Base-by-base conservation (phyloP, 2,113 vertebrate species). In the Nestor notabilis region DNA sequence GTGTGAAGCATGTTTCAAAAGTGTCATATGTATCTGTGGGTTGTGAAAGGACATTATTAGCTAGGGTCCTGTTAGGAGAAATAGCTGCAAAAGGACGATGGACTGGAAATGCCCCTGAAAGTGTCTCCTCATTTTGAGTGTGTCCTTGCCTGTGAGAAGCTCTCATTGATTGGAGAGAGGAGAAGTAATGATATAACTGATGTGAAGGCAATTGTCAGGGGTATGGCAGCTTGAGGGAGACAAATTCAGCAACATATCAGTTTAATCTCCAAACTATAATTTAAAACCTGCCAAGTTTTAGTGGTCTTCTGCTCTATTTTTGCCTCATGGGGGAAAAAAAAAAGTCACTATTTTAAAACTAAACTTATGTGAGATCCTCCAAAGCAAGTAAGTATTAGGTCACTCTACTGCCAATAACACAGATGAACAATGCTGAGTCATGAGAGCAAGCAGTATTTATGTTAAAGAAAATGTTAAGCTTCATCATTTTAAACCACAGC, bases 251-350 rank as follows among this genome's bases (percentile, higher is more conserved):
- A 96, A 65, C 53, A 12, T 46, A 77, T 50, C 75, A 70, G 66
- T 94, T 96, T 85, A 91, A 91, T 96, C 46, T 92, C 46, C 80
- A 64, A 92, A 80, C 50, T 23, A 55, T 77, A 94, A 94, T 94
- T 94, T 88, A 74, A 91, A 94, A 65, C 13, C 44, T 65, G 58
- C 70, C 90, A 75, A 60, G 53, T 90, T 86, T 90, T 95, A 46
- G 33, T 86, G 61, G 20, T 80, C 60, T 80, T 86, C 64, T 82
- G 20, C 31, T 87, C 29, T 78, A 23, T 44, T 74, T 66, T 78
- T 68, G 12, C 13, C 56, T 69, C 19, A 43, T 49, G 39, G 25
- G 39, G 25, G 33, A 49, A 39, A 78, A 77, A 55, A 74, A 83
- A 23, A 60, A 1, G 55, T 47, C 19, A 43, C 43, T 58, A 2